phyloP scores from a whole-genome alignment of 1,140 invertebrate species.

The Zaprionus gabonicus region DNA sequence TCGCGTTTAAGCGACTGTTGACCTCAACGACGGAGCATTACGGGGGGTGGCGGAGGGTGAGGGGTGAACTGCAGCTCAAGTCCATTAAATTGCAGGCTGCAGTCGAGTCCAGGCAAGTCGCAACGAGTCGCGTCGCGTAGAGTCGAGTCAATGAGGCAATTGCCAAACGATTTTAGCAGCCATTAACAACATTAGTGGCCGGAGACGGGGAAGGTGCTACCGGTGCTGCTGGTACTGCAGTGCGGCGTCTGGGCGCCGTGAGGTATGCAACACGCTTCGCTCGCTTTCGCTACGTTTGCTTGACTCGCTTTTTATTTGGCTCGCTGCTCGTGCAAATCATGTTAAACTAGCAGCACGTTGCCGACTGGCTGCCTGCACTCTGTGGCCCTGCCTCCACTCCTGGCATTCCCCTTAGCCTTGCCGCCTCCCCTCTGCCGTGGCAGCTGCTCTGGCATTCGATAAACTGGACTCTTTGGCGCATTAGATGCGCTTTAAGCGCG shows the following conservation, averaged over 20 bases:
- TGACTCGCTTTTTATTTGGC: constrained; percentile 56
- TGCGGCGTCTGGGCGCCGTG: constrained; percentile 4
- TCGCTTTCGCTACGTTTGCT: constrained; percentile 42
- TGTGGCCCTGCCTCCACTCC: neutral
- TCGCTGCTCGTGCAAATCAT: constrained; percentile 71
- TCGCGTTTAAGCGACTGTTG: constrained; percentile 74
- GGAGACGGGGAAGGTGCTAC: neutral
- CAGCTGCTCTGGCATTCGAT: neutral
- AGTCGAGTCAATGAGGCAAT: constrained; percentile 73
- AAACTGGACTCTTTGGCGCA: constrained; percentile 23
- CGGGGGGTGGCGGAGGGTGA: constrained; percentile 1
- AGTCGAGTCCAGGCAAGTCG: constrained; percentile 49
- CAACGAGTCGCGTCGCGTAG: neutral
- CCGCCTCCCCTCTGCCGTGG: neutral
- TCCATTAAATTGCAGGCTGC: constrained; percentile 65
- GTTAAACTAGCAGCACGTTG: constrained; percentile 66
- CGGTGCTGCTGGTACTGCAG: neutral
- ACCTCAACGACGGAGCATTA: constrained; percentile 64
- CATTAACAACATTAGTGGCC: constrained; percentile 74
- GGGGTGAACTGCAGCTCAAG: constrained; percentile 37
- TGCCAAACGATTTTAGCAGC: constrained; percentile 74
- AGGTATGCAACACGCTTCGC: constrained; percentile 47
- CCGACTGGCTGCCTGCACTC: neutral
- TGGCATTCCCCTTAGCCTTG: neutral
- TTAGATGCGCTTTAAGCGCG: constrained; percentile 38